Evolutionary conservation across 2,113 vertebrate genomes (phyloP).

Genomic region (Delphinapterus leucas): DNA sequence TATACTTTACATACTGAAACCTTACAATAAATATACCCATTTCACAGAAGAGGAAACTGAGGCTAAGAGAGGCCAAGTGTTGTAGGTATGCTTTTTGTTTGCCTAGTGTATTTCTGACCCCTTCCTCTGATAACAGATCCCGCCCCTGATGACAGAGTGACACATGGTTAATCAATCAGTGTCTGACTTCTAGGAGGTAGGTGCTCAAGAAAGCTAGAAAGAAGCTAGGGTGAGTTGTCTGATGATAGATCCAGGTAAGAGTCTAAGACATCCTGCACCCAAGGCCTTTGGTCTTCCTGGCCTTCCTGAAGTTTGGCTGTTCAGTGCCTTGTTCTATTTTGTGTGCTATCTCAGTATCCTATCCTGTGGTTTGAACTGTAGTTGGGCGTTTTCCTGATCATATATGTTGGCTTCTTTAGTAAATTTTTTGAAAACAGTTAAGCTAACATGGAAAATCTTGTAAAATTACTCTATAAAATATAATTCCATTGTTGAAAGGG

Average conservation of each 20-base stretch:
- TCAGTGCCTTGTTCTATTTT: not conserved
- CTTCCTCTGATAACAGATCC: not conserved
- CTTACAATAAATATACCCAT: not conserved
- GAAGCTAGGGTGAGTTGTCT: not conserved
- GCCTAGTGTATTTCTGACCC: not conserved
- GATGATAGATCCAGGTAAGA: not conserved
- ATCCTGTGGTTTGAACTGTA: not conserved
- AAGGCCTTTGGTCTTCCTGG: not conserved
- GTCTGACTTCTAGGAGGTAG: not conserved
- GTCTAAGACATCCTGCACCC: not conserved
- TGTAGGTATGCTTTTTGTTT: not conserved
- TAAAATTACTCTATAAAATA: conserved; percentile 47
- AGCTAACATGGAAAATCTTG: conserved; percentile 48
- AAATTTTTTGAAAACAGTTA: conserved; percentile 43
- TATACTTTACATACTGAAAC: not conserved
- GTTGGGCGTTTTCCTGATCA: not conserved
- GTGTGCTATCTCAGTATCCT: not conserved
- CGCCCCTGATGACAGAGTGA: not conserved
- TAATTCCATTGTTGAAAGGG: conserved; percentile 27
- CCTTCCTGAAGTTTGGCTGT: not conserved
- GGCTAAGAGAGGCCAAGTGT: not conserved
- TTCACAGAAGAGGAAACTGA: not conserved
- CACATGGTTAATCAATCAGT: not conserved
- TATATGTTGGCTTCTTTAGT: conserved; percentile 19
- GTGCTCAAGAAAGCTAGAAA: not conserved